Percentiles rank a stretch among this genome's conserved stretches.
phyloP scores from a whole-genome alignment of 1,140 invertebrate genomes.

The Cyclina sinensis region DNA sequence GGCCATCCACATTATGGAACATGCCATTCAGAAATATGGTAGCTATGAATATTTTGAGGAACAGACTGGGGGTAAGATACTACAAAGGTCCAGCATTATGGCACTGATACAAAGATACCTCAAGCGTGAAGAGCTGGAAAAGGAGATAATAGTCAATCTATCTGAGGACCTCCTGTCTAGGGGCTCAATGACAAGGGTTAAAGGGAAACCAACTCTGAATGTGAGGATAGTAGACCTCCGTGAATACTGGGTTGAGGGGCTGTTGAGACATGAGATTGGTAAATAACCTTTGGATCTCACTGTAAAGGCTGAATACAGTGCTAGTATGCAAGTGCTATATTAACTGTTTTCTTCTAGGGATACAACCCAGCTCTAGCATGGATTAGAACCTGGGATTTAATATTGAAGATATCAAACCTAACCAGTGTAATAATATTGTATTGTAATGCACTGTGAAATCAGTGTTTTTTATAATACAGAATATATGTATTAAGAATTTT shows the following conservation, averaged over 20 bases:
- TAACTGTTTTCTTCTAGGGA: no score
- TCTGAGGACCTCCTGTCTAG: conserved; percentile 81
- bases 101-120: conserved; percentile 76
- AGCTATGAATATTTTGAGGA: conserved; percentile 84
- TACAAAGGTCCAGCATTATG: conserved; percentile 77
- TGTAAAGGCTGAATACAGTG: no score
- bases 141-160: conserved; percentile 79
- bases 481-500: no score
- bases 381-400: no score
- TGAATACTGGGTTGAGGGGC: conserved; percentile 82
- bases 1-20: conserved; percentile 82
- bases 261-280: conserved; percentile 85
- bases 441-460: no score
- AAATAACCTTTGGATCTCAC: no score
- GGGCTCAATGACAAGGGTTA: conserved; percentile 82
- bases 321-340: no score
- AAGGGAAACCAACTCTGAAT: conserved; percentile 79
- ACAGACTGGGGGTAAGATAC: conserved; percentile 78
- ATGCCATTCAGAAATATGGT: conserved; percentile 79
- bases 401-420: no score
- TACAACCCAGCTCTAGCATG: no score
- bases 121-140: conserved; percentile 78
- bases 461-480: no score
- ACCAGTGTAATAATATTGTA: no score
- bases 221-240: conserved; percentile 80